Evolutionary conservation across 2,113 vertebrate genomes (phyloP).

Genomic region (Odontophorus gujanensis): DNA sequence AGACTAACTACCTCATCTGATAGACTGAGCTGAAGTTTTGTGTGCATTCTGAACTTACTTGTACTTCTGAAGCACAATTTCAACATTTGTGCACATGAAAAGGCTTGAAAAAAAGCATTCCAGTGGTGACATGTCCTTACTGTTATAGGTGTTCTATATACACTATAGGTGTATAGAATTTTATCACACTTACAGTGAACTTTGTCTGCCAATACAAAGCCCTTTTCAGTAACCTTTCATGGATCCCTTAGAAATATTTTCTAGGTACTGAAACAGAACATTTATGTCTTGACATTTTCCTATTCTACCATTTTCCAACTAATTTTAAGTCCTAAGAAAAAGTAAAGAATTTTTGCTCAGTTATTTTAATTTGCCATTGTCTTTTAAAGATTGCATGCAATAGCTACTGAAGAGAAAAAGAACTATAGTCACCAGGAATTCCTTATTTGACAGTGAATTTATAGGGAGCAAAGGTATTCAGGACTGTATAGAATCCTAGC

Average conservation of each 20-base stretch:
- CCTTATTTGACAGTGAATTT: background rate
- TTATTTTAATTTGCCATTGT: background rate
- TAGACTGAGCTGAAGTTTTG: background rate
- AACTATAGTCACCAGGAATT: background rate
- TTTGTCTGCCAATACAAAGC: background rate
- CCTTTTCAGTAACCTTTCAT: background rate
- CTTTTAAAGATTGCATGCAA: background rate
- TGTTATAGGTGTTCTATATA: too few species aligned
- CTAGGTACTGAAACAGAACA: accelerated
- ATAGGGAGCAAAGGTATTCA: background rate
- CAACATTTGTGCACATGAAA: background rate
- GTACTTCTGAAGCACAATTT: background rate
- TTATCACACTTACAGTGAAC: too few species aligned
- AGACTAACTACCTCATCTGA: background rate
- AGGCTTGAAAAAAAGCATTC: background rate
- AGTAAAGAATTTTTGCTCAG: background rate
- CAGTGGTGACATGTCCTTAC: background rate
- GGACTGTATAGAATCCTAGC: background rate
- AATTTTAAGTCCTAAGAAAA: background rate
- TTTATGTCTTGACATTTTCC: background rate
- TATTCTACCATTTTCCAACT: background rate
- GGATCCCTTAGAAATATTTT: background rate
- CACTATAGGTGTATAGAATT: too few species aligned
- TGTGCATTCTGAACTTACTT: background rate
- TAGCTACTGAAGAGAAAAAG: background rate